Conservation (phyloP, 2,797 vertebrate species). For the Danio jaintianensis region DNA sequence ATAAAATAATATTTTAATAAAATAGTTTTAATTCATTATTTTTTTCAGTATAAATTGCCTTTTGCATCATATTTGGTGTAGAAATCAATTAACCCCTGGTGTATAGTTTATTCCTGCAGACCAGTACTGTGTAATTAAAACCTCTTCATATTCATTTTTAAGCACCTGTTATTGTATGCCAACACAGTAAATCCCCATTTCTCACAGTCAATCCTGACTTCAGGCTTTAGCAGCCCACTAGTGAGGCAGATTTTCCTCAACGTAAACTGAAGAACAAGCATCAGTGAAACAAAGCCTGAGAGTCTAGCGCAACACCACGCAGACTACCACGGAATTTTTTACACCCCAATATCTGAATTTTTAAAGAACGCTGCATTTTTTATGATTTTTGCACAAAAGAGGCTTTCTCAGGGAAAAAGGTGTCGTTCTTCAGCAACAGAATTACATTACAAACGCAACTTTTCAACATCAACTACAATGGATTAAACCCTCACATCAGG, state of each 20-base stretch:
- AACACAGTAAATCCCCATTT: neutral
- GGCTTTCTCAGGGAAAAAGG: neutral
- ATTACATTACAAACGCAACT: neutral
- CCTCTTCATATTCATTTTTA: neutral
- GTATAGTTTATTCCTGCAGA: neutral
- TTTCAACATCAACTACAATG: neutral
- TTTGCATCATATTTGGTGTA: too few relatives aligned
- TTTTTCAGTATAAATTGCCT: too few relatives aligned
- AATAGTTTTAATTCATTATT: too few relatives aligned
- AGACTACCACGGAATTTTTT: constrained; percentile 62
- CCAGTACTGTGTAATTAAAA: neutral
- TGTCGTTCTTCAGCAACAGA: neutral
- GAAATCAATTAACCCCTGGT: too few relatives aligned
- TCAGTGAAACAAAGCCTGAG: constrained; percentile 14
- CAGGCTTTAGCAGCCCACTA: constrained; percentile 12
- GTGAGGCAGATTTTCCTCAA: constrained; percentile 34
- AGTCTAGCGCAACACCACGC: constrained; percentile 12
- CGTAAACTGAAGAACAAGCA: constrained; percentile 23
- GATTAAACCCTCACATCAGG: constrained; percentile 3
- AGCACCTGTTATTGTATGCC: neutral
- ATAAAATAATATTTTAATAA: too few relatives aligned
- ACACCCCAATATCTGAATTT: constrained; percentile 59
- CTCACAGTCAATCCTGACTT: constrained; percentile 29
- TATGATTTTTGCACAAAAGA: constrained; percentile 28
- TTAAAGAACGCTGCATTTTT: constrained; percentile 64